Percentiles rank a stretch among this genome's conserved stretches.
Conservation (phyloP, 2,888 invertebrate genomes). For the Chironomus riparius region DNA sequence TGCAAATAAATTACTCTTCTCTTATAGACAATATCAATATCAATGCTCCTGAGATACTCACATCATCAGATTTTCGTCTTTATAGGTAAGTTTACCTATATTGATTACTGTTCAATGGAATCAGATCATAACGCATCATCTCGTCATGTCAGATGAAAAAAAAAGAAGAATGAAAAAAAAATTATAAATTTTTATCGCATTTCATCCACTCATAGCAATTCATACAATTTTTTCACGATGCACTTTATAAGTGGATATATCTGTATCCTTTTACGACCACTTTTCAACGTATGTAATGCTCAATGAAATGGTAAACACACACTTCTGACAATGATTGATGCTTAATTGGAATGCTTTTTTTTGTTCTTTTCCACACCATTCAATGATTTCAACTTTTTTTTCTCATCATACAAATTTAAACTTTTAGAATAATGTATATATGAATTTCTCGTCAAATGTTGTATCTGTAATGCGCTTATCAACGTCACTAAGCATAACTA, state of each 20-base stretch:
- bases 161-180: too few relatives aligned
- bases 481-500: background rate
- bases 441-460: background rate
- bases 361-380: background rate
- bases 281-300: constrained; percentile 3
- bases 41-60: constrained; percentile 94
- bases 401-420: too few relatives aligned
- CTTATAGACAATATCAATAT: constrained; percentile 90
- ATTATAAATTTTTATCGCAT: background rate
- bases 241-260: background rate
- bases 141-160: background rate
- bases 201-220: background rate
- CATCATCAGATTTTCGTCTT: constrained; percentile 99
- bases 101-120: too few relatives aligned
- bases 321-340: constrained; percentile 24
- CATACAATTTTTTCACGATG: background rate
- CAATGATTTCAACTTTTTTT: background rate
- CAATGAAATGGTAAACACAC: constrained; percentile 2
- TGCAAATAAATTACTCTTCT: background rate
- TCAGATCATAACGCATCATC: too few relatives aligned
- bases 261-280: background rate
- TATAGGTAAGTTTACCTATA: constrained; percentile 68
- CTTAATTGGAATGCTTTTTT: background rate
- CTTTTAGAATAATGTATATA: too few relatives aligned
- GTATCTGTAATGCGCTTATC: too few relatives aligned